These are phyloP conservation scores for Ptyas mucosa DNA, from an alignment of 2,113 vertebrate genomes.

Conservation along the genomic window DNA sequence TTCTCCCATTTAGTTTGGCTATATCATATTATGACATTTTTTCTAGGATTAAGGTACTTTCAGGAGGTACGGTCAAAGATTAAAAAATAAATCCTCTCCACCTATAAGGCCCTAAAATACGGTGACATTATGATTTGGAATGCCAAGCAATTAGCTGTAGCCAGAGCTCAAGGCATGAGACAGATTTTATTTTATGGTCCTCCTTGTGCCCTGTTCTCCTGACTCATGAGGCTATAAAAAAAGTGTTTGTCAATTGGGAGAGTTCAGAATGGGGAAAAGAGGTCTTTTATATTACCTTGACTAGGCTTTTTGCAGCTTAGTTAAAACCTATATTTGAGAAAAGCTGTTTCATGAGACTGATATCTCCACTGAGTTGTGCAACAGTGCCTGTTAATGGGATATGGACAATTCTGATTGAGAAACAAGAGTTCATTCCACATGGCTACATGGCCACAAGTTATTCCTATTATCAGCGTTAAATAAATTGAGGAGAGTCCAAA, in stretches of 20 bases:
- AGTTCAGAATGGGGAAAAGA: slow-evolving; percentile 45
- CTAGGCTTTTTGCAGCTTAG: slow-evolving; percentile 26
- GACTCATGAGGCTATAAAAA: slow-evolving; percentile 51
- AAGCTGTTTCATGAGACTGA: slow-evolving; percentile 1
- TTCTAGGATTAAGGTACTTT: slow-evolving; percentile 64
- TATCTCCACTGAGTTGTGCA: background rate
- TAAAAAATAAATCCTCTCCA: slow-evolving; percentile 33
- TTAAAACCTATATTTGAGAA: slow-evolving; percentile 47
- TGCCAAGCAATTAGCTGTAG: slow-evolving; percentile 69
- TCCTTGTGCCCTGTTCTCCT: slow-evolving; percentile 57
- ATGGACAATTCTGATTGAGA: slow-evolving; percentile 11
- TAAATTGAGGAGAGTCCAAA: background rate
- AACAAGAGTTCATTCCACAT: background rate
- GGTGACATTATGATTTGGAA: slow-evolving; percentile 69
- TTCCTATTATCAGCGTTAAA: background rate
- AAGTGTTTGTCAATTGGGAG: slow-evolving; percentile 56
- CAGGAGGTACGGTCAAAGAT: slow-evolving; percentile 53
- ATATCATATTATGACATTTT: slow-evolving; percentile 50
- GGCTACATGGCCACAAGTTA: background rate
- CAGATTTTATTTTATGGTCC: slow-evolving; percentile 52
- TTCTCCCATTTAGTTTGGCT: slow-evolving; percentile 75
- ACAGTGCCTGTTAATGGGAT: background rate
- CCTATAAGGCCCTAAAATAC: slow-evolving; percentile 47
- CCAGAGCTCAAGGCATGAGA: slow-evolving; percentile 52
- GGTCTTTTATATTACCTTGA: slow-evolving; percentile 49